Base-by-base conservation (phyloP, 2,888 invertebrate species). In the Crioceris asparagi region DNA sequence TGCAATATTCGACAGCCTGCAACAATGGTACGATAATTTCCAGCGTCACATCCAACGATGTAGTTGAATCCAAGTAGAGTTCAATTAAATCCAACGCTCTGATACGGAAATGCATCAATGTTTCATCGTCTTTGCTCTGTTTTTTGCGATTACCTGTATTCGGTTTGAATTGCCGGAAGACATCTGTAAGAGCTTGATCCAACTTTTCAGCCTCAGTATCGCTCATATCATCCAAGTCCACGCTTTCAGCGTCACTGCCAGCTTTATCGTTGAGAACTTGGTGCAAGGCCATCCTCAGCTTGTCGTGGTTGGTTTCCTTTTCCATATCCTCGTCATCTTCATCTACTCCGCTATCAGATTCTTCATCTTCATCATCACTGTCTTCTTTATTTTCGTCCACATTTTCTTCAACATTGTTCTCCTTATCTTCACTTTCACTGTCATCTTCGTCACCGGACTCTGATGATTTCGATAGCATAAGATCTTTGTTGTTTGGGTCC, bases 21-120 rank as follows among this genome's bases (percentile, higher is more conserved):
- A 77, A 74, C 2, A 84, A 61, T 0, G 81, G 77, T 5, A 77
- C 65, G 50, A 84, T 73, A 64, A 83, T 77, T 49, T 79, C 78
- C 29, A 84, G 61, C 38, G 75, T 72, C 17, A 79, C 65, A 25
- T 75, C 69, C 73, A 84, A 73, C 0, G 77, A 70, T 1, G 83
- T 81, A 33, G 71, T 73, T 15, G 77, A 76, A 48, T 81, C 78
- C 23, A 83, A 57, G 56, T 83, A 84, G 46, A 77, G 77, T 50
- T 83, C 80, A 11, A 84, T 66, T 32, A 85, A 65, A 66, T 84
- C 84, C 23, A 84, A 66, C n/a, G 78, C 82, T 44, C 83, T 70
- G 23, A 79, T 73, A 44, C 83, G 69, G 51, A 83, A 83, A 58
- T 83, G 82, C 35, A 78, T 79, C 5, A 82, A 57, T 2, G 74